Conservation (phyloP, 2,888 invertebrate genomes). For the Boloria selene region DNA sequence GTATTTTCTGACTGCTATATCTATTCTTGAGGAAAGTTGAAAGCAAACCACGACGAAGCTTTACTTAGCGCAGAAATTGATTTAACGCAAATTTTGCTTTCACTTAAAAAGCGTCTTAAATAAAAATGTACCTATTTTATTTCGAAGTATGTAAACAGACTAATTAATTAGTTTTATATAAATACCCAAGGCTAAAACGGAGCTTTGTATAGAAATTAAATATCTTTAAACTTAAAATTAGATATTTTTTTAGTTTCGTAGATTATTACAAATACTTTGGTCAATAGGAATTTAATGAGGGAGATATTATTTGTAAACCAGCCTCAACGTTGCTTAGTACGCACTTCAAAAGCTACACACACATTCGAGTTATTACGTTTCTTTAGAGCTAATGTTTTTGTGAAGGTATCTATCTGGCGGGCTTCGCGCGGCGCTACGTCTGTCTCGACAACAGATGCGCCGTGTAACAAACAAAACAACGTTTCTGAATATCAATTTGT, state of each 20-base stretch:
- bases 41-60: background rate
- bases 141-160: background rate
- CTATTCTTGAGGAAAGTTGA: background rate
- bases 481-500: slow-evolving; percentile 10
- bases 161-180: slow-evolving; percentile 11
- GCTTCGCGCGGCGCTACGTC: background rate
- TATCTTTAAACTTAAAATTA: no score
- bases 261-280: no score
- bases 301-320: background rate
- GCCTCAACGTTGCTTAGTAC: background rate
- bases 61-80: background rate
- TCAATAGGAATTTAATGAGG: no score
- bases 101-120: no score
- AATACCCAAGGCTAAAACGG: slow-evolving; percentile 5
- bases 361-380: slow-evolving; percentile 14
- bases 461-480: slow-evolving; percentile 10
- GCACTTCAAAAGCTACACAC: background rate
- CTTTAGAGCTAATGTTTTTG: slow-evolving; percentile 7
- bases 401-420: background rate
- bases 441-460: slow-evolving; percentile 3
- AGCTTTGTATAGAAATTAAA: slow-evolving; percentile 5
- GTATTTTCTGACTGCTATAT: background rate
- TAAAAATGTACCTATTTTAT: background rate
- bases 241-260: background rate
- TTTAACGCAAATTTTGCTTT: no score